phyloP scores from a whole-genome alignment of 1,140 invertebrate genomes.

The Aphelenchoides fujianensis region DNA sequence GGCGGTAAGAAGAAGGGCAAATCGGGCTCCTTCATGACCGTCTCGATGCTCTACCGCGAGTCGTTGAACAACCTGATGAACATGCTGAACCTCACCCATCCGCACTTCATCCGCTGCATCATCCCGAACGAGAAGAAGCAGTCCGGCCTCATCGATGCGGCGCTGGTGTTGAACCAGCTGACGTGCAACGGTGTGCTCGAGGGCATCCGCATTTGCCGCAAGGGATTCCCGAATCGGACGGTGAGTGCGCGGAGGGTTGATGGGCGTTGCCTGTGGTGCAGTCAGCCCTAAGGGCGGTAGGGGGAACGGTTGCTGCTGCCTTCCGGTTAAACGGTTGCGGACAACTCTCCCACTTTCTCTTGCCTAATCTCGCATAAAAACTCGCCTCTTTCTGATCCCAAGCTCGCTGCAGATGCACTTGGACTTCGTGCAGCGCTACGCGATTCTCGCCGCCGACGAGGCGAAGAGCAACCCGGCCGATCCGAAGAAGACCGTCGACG shows the following conservation, averaged over 20 bases:
- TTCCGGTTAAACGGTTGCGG: no score
- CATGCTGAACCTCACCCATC: slow-evolving; percentile 72
- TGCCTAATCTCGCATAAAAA: no score
- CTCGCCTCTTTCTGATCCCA: no score
- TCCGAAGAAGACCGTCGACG: slow-evolving; percentile 41
- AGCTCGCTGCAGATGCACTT: no score
- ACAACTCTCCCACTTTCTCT: no score
- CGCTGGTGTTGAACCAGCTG: slow-evolving; percentile 69
- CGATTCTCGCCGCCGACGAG: slow-evolving; percentile 59
- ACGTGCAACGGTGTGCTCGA: slow-evolving; percentile 99
- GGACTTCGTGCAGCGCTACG: slow-evolving; percentile 98
- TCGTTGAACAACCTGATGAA: slow-evolving; percentile 61
- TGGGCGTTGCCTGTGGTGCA: no score
- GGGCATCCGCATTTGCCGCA: slow-evolving; percentile 99
- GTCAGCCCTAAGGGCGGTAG: no score
- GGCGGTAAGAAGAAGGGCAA: slow-evolving; percentile 29
- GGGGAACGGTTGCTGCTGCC: no score
- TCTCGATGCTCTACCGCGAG: slow-evolving; percentile 60
- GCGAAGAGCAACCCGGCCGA: slow-evolving; percentile 42
- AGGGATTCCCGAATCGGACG: slow-evolving; percentile 99
- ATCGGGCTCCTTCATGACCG: slow-evolving; percentile 60
- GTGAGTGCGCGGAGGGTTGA: no score
- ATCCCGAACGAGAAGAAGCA: slow-evolving; percentile 98
- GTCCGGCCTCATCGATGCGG: slow-evolving; percentile 66
- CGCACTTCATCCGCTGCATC: slow-evolving; percentile 99